These are phyloP conservation scores for Silurus aristotelis DNA, from an alignment of 2,797 vertebrate species.

Conservation along the genomic window DNA sequence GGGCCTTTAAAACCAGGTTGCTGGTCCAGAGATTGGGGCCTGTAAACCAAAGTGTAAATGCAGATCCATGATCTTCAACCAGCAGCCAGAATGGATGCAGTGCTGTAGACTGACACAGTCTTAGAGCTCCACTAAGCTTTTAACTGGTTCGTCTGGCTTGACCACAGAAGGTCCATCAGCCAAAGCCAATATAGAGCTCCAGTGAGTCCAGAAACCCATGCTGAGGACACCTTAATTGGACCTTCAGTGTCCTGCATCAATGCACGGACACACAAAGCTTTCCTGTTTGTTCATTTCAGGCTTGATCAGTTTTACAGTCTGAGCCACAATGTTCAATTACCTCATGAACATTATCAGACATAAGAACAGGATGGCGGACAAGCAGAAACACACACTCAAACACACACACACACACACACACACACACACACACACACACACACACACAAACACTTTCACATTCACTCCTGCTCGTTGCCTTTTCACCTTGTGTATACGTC, in stretches of 20 bases:
- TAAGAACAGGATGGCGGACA: neutral
- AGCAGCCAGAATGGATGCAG: neutral
- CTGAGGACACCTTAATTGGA: neutral
- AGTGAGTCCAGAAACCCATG: neutral
- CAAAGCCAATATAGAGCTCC: neutral
- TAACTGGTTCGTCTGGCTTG: neutral
- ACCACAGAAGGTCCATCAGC: neutral
- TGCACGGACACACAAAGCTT: neutral
- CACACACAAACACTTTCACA: conserved; percentile 11
- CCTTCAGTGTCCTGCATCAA: neutral
- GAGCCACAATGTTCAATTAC: conserved; percentile 34
- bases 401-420: conserved; percentile 18
- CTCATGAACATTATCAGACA: conserved; percentile 34
- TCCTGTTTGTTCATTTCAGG: conserved; percentile 40
- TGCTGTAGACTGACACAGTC: neutral
- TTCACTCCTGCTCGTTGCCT: neutral
- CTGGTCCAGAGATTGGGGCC: neutral
- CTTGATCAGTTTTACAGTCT: conserved; percentile 31
- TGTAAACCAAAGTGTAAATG: neutral
- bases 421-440: neutral
- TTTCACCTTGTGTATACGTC: conserved; percentile 6
- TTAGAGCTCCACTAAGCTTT: neutral
- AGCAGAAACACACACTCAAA: neutral
- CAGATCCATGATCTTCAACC: neutral
- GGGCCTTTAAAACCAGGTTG: neutral